Evolutionary conservation across 2,888 invertebrate species (phyloP).

Genomic region (Metallyticus violacea): DNA sequence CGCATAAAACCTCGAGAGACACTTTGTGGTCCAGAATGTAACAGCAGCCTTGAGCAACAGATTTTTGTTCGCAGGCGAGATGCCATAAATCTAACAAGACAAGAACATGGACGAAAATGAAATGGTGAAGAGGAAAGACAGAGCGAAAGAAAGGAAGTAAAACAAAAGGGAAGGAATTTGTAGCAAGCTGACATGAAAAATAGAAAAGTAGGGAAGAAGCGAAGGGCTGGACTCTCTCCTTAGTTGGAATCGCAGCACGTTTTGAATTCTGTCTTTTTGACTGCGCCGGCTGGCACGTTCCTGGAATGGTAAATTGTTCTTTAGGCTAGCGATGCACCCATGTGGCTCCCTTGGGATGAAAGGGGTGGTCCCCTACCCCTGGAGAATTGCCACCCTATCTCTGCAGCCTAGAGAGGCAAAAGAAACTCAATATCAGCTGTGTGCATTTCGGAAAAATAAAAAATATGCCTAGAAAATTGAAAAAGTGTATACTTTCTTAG

Average conservation of each 20-base stretch:
- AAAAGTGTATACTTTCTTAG: too few relatives aligned
- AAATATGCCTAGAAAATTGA: too few relatives aligned
- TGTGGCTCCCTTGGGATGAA: not conserved
- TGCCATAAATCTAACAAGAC: not conserved
- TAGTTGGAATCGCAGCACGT: constrained; percentile 20
- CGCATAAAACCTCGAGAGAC: too few relatives aligned
- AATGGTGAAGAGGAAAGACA: not conserved
- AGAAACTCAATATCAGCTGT: too few relatives aligned
- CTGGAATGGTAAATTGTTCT: not conserved
- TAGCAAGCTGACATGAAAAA: not conserved
- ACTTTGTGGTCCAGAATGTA: not conserved
- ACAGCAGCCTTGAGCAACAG: not conserved
- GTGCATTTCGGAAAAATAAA: too few relatives aligned
- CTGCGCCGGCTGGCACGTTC: not conserved
- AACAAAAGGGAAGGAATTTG: not conserved
- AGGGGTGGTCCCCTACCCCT: not conserved
- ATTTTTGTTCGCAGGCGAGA: not conserved
- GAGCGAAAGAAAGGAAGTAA: too few relatives aligned
- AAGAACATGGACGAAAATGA: not conserved
- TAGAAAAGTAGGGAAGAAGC: not conserved
- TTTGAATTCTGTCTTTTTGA: constrained; percentile 28
- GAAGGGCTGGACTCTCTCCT: too few relatives aligned
- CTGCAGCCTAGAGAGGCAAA: too few relatives aligned
- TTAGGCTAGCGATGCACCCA: not conserved
- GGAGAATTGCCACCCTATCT: not conserved